These are phyloP conservation scores for Crambe crambe DNA, from an alignment of 37 sponge, comb jelly and placozoan genomes.

Conservation along the genomic window DNA sequence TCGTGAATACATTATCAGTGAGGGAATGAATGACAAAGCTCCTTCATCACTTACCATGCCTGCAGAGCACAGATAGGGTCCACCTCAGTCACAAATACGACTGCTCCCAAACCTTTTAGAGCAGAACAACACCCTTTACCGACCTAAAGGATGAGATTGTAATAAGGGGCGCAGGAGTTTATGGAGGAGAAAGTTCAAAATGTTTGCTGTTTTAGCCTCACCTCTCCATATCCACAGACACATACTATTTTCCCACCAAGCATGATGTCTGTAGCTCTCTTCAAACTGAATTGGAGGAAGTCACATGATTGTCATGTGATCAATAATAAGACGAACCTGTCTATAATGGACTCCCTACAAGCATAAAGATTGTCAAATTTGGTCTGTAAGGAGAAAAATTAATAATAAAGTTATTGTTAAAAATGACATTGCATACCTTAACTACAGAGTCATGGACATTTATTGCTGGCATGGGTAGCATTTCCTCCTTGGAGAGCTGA, in stretches of 20 bases:
- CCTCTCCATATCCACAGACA: constrained; percentile 94
- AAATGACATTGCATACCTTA: constrained; percentile 43
- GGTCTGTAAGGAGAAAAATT: constrained; percentile 40
- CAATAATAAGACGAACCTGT: constrained; percentile 51
- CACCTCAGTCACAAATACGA: constrained; percentile 82
- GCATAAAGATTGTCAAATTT: constrained; percentile 92
- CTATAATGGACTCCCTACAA: constrained; percentile 82
- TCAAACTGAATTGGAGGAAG: constrained; percentile 38
- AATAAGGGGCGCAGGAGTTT: neutral
- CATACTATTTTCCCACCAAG: constrained; percentile 77
- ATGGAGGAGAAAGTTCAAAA: no score
- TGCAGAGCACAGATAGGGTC: constrained; percentile 97
- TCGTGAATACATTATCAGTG: neutral
- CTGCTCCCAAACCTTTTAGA: constrained; percentile 79
- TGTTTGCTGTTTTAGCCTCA: constrained; percentile 9
- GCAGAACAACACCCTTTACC: constrained; percentile 89
- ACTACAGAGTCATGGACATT: constrained; percentile 91
- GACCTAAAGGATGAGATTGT: constrained; percentile 45
- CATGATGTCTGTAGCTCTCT: constrained; percentile 85
- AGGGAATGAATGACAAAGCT: neutral
- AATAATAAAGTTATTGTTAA: neutral
- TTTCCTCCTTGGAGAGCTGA: constrained; percentile 77
- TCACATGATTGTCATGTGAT: neutral
- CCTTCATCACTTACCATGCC: constrained; percentile 73
- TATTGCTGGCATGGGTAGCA: constrained; percentile 85